These are phyloP conservation scores for Melangyna quadrimaculata DNA, from an alignment of 2,888 invertebrate species.

Conservation along the genomic window DNA sequence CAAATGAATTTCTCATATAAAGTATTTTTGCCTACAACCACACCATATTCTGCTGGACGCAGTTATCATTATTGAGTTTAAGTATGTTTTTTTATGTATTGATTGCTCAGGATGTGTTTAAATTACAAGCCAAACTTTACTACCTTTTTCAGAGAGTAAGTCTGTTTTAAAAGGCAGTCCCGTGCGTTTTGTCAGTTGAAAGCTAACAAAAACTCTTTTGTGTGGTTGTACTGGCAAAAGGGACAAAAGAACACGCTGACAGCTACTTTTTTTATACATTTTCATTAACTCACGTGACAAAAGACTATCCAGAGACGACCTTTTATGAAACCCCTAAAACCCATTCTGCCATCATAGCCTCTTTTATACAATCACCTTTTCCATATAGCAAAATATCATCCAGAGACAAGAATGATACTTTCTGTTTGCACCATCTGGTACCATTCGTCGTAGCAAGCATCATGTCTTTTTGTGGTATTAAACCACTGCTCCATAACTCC, in stretches of 20 bases:
- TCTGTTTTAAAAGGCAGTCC: not conserved
- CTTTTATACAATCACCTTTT: slow-evolving; percentile 14
- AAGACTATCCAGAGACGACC: slow-evolving; percentile 27
- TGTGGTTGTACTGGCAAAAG: not conserved
- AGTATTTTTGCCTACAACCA: too few species aligned
- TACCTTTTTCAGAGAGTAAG: not conserved
- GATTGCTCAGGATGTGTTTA: too few species aligned
- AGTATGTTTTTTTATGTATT: too few species aligned
- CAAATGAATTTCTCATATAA: too few species aligned
- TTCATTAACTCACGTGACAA: slow-evolving; percentile 64
- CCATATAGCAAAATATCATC: not conserved
- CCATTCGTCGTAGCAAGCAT: slow-evolving; percentile 35
- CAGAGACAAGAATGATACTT: slow-evolving; percentile 9
- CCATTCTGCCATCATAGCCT: not conserved
- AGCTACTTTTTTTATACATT: slow-evolving; percentile 9
- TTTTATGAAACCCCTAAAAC: not conserved
- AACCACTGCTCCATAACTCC: slow-evolving; percentile 49
- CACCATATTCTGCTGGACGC: too few species aligned
- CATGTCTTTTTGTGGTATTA: slow-evolving; percentile 57
- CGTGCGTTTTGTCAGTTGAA: not conserved
- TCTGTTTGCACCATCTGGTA: slow-evolving; percentile 59
- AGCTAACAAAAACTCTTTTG: not conserved
- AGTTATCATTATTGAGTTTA: too few species aligned
- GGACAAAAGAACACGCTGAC: slow-evolving; percentile 6
- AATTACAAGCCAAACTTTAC: too few species aligned